Base-by-base conservation (phyloP, 2,888 invertebrate species). In the Nematopogon swammerdamellus region DNA sequence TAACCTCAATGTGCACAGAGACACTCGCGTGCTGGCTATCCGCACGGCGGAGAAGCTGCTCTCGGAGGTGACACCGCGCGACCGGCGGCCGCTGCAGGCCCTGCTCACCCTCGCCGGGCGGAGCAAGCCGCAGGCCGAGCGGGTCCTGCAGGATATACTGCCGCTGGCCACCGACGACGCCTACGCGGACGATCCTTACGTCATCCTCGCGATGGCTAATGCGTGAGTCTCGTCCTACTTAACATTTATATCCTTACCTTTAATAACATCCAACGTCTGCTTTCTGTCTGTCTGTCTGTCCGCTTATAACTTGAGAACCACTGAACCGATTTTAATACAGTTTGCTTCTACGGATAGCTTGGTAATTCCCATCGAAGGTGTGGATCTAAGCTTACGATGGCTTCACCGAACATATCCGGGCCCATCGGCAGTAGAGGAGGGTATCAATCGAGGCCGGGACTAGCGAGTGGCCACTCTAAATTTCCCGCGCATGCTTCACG, bases 191-290 rank as follows among this genome's bases (percentile, higher is more conserved):
- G 88, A 94, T 61, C 90, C 95, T 0, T 94, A 93, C 8, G 86
- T 93, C 14, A 86, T 94, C 52, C 83, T 95, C 52, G 96, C 95
- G 10, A 86, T 92, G 61, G 90, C 95, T 18, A 88, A 86, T 48
- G 89, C 88, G 63, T 75, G 63, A 64, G 76, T 67, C 14, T 19
- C n/a, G n/a, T n/a, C n/a, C n/a, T n/a, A n/a, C n/a, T n/a, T n/a
- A n/a, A n/a, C n/a, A n/a, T n/a, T 2, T 4, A 42, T 4, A 16
- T 42, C 2, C n/a, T 16, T 42, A 42, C n/a, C n/a, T n/a, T n/a
- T n/a, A n/a, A n/a, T n/a, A n/a, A n/a, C n/a, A n/a, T n/a, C n/a
- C n/a, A n/a, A n/a, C n/a, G n/a, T n/a, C n/a, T n/a, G n/a, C n/a
- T n/a, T n/a, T n/a, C n/a, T n/a, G n/a, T n/a, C n/a, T n/a, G n/a